A percentile compares a stretch with the other conserved stretches of the same genome.
Evolutionary conservation across 2,888 invertebrate genomes (phyloP).

Genomic region (Ctena decussata): DNA sequence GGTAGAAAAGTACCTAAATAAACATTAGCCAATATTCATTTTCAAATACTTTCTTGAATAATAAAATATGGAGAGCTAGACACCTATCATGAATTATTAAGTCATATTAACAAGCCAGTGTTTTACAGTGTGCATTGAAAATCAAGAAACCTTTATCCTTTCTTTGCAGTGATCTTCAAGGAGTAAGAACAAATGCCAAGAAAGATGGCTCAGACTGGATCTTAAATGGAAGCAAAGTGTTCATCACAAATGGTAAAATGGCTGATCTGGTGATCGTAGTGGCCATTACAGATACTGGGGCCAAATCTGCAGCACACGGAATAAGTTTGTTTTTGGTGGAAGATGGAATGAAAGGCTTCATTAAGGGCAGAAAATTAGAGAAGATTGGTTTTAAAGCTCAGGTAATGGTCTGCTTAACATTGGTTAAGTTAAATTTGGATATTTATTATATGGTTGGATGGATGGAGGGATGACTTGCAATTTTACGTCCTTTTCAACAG

Average conservation of each 20-base stretch:
- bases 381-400: slow-evolving; percentile 87
- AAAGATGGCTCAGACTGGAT: slow-evolving; percentile 87
- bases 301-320: slow-evolving; percentile 87
- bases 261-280: slow-evolving; percentile 87
- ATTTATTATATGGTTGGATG: too few relatives aligned
- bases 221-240: slow-evolving; percentile 87
- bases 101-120: too few relatives aligned
- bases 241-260: slow-evolving; percentile 87
- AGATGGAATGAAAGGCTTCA: slow-evolving; percentile 86
- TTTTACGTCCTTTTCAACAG: too few relatives aligned
- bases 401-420: slow-evolving; percentile 52
- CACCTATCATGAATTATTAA: too few relatives aligned
- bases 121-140: too few relatives aligned
- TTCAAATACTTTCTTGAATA: too few relatives aligned
- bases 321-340: slow-evolving; percentile 87
- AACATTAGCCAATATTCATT: too few relatives aligned
- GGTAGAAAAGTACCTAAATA: too few relatives aligned
- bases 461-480: too few relatives aligned
- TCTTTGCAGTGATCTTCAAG: slow-evolving; percentile 87
- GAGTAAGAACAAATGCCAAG: slow-evolving; percentile 86
- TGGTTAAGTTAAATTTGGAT: too few relatives aligned
- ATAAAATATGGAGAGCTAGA: too few relatives aligned
- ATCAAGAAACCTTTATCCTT: too few relatives aligned
- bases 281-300: slow-evolving; percentile 86
- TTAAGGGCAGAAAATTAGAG: slow-evolving; percentile 86